phyloP scores from a whole-genome alignment of 2,888 invertebrate genomes.

The Monopis laevigella region DNA sequence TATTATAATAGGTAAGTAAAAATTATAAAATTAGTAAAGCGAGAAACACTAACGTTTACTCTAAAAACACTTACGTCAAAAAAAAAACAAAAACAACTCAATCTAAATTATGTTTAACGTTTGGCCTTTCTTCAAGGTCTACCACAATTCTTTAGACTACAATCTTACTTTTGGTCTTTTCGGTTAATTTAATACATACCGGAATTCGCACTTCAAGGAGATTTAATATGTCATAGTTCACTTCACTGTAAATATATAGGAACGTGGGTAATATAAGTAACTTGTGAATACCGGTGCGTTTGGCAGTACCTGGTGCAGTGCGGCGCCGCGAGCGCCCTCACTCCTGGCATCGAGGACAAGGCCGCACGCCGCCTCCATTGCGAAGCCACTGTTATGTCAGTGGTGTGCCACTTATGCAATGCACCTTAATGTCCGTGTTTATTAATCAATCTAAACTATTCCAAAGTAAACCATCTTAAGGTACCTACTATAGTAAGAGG shows the following conservation, averaged over 20 bases:
- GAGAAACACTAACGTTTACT: no score
- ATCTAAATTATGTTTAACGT: no score
- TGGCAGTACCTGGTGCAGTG: neutral
- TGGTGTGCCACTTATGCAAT: conserved; percentile 61
- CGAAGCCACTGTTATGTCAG: neutral
- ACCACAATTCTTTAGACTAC: neutral
- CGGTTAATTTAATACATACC: no score
- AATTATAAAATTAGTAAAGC: no score
- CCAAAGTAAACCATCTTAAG: neutral
- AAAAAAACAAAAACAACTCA: no score
- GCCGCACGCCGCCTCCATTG: conserved; percentile 34
- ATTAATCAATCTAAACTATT: neutral
- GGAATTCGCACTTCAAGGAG: no score
- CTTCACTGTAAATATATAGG: neutral
- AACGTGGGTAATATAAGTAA: no score
- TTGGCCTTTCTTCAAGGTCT: conserved; percentile 10
- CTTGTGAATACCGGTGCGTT: conserved; percentile 3
- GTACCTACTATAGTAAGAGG: no score
- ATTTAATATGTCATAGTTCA: neutral
- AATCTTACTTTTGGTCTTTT: no score
- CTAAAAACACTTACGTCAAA: no score
- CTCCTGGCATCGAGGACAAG: conserved; percentile 58
- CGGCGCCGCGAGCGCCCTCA: conserved; percentile 21
- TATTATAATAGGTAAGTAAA: no score
- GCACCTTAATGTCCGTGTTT: conserved; percentile 47